Evolutionary conservation across 1,140 invertebrate species (phyloP).

Genomic region (Coenobita brevimanus): DNA sequence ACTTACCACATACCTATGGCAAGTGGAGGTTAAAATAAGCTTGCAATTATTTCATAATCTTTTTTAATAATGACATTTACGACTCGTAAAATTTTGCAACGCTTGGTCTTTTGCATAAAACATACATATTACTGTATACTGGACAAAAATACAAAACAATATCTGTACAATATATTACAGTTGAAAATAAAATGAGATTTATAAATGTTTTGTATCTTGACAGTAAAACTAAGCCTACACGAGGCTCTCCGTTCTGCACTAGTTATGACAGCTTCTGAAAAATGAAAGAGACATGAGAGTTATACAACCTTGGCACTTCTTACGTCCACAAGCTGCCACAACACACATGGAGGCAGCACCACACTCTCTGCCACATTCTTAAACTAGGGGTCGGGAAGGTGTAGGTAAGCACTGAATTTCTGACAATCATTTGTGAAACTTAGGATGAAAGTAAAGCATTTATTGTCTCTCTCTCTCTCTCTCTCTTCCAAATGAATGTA

Average conservation of each 20-base stretch:
- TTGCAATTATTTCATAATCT: background rate
- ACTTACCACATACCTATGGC: no score
- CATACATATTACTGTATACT: constrained; percentile 65
- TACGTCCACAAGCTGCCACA: no score
- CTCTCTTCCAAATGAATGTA: no score
- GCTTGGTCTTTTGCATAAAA: constrained; percentile 61
- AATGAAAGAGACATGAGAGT: background rate
- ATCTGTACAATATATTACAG: constrained; percentile 66
- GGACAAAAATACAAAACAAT: constrained; percentile 67
- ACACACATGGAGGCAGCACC: background rate
- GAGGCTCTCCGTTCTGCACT: constrained; percentile 27
- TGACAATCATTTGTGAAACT: no score
- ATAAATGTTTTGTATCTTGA: constrained; percentile 59
- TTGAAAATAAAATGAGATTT: constrained; percentile 66
- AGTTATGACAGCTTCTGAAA: constrained; percentile 47
- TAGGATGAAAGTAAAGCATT: no score
- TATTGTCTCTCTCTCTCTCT: no score
- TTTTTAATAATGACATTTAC: constrained; percentile 66
- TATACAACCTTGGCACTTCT: no score
- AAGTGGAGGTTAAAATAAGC: no score
- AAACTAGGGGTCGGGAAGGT: no score
- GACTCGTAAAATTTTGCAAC: constrained; percentile 59
- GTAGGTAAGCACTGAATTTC: no score
- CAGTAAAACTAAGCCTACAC: constrained; percentile 49
- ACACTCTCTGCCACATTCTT: no score